A percentile compares a stretch with the other conserved stretches of the same genome.
Evolutionary conservation across 2,113 vertebrate genomes (phyloP).

Genomic region (Calyptommatus sinebrachiatus): DNA sequence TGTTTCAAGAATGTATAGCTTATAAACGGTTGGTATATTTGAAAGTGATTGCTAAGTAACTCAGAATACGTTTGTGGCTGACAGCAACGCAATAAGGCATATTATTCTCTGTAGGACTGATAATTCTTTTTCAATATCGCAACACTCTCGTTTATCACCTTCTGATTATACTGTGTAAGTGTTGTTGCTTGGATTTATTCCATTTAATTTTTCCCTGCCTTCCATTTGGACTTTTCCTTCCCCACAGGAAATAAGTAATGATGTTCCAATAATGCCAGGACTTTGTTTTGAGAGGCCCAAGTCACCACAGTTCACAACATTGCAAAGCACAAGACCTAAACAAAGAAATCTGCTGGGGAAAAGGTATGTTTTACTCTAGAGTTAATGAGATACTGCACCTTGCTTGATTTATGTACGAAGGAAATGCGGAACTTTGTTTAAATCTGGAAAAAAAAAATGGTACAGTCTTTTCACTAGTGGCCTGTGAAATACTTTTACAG

Average conservation of each 20-base stretch:
- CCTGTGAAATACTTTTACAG: neutral
- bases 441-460: neutral
- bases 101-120: neutral
- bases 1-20: neutral
- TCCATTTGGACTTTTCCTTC: conserved; percentile 4
- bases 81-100: neutral
- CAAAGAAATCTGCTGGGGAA: conserved; percentile 29
- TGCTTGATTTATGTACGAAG: neutral
- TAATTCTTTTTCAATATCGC: neutral
- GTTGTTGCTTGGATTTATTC: neutral
- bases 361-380: conserved; percentile 50
- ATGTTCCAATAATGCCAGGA: conserved; percentile 24
- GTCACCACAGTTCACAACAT: accelerated
- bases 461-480: neutral
- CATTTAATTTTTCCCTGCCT: neutral
- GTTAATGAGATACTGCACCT: neutral
- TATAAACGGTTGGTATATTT: neutral
- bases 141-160: neutral
- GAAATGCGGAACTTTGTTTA: neutral
- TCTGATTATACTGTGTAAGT: neutral
- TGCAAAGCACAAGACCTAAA: conserved; percentile 30
- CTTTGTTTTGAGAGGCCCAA: conserved; percentile 31
- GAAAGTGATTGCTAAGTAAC: neutral
- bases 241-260: conserved; percentile 52
- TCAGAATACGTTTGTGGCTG: neutral